These are phyloP conservation scores for Stichopus chloronotus DNA, from an alignment of 35 echinoderm and acorn worm species.

Conservation along the genomic window DNA sequence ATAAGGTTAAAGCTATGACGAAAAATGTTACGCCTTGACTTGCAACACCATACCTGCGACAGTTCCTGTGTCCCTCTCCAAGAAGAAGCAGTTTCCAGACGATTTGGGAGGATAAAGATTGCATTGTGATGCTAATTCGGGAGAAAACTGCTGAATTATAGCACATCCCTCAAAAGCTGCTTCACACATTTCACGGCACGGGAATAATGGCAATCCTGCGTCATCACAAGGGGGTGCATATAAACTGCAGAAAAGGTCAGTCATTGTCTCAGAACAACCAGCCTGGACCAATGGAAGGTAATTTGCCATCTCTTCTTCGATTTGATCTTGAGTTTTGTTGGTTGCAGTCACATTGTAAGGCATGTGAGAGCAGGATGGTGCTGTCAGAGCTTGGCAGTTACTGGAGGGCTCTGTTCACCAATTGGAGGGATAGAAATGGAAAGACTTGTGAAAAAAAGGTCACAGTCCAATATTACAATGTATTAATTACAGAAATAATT, in stretches of 20 bases:
- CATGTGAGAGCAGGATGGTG: conserved; percentile 15
- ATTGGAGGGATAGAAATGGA: too few relatives aligned
- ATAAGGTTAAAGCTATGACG: too few relatives aligned
- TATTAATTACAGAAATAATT: too few relatives aligned
- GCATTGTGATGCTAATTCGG: background rate
- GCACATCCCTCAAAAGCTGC: conserved; percentile 25
- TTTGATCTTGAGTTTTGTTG: conserved; percentile 15
- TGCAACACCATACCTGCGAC: too few relatives aligned
- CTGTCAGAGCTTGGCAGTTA: background rate
- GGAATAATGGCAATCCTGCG: background rate
- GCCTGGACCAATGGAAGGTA: conserved; percentile 8
- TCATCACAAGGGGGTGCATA: conserved; percentile 8
- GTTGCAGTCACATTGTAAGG: conserved; percentile 8
- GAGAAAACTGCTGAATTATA: background rate
- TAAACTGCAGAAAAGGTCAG: background rate
- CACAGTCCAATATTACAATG: too few relatives aligned
- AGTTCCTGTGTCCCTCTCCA: background rate
- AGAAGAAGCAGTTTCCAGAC: background rate
- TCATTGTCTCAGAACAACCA: background rate
- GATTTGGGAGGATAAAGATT: background rate
- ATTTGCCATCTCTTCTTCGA: conserved; percentile 24
- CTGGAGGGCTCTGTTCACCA: background rate
- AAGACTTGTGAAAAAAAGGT: too few relatives aligned
- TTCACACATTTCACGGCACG: conserved; percentile 27
- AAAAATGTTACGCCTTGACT: too few relatives aligned